phyloP scores from a whole-genome alignment of 2,888 invertebrate species.

The Troilus luridus region DNA sequence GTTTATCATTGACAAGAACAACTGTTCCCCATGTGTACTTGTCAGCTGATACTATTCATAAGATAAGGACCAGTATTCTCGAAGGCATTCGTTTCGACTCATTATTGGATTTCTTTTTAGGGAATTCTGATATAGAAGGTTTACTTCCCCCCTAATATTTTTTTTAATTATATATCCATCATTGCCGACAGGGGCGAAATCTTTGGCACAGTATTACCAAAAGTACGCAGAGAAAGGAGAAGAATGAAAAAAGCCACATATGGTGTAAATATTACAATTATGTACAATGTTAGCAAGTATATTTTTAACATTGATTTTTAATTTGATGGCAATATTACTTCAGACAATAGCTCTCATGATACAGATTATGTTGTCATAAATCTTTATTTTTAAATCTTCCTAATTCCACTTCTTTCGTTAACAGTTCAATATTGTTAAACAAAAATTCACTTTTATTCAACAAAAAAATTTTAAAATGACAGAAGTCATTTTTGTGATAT shows the following conservation, averaged over 20 bases:
- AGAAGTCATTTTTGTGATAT: no score
- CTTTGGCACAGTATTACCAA: background rate
- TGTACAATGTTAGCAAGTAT: background rate
- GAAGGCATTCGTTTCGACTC: background rate
- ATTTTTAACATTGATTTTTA: constrained; percentile 9
- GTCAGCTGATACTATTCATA: constrained; percentile 66
- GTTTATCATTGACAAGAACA: constrained; percentile 69
- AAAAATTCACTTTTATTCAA: no score
- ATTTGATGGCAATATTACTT: constrained; percentile 6
- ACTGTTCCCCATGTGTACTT: constrained; percentile 77
- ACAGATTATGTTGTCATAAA: background rate
- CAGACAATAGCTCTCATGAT: background rate
- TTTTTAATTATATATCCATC: constrained; percentile 13
- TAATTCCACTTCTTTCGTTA: no score
- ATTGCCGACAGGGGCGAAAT: background rate
- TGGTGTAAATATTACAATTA: background rate
- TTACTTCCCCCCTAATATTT: background rate
- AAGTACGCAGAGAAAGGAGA: background rate
- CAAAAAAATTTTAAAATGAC: no score
- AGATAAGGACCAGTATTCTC: background rate
- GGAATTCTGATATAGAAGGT: background rate
- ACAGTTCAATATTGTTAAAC: no score
- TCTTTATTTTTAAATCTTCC: background rate
- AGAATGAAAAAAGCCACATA: background rate
- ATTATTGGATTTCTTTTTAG: constrained; percentile 4